A percentile compares a stretch with the other conserved stretches of the same genome.
phyloP scores from a whole-genome alignment of 1,140 invertebrate species.

The Pseudomyrmex concolor region DNA sequence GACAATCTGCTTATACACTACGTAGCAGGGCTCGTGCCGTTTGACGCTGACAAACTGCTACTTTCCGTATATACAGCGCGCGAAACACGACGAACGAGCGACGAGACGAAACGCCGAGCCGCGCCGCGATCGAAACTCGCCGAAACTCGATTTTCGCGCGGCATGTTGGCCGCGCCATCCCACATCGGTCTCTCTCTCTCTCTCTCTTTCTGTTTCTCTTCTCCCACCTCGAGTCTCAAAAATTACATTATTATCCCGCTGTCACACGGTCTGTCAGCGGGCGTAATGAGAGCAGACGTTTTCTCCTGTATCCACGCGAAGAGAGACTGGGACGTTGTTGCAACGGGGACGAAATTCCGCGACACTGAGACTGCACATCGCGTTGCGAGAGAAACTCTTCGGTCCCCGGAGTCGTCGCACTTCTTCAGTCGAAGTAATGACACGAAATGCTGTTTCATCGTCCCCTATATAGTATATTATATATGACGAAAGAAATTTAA shows the following conservation, averaged over 20 bases:
- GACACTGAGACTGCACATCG: constrained; percentile 35
- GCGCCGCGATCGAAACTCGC: constrained; percentile 45
- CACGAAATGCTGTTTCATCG: not conserved
- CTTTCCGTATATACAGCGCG: not conserved
- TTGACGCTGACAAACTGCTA: constrained; percentile 31
- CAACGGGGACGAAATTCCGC: constrained; percentile 29
- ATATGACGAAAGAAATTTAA: no score
- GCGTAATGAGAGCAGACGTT: constrained; percentile 50
- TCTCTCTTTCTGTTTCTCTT: no score
- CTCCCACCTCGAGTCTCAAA: constrained; percentile 28
- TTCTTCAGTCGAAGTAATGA: constrained; percentile 5
- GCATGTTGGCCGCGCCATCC: constrained; percentile 26
- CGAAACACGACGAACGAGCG: no score
- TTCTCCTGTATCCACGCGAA: not conserved
- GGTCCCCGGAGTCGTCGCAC: constrained; percentile 29
- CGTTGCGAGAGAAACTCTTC: constrained; percentile 36
- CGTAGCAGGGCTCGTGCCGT: not conserved
- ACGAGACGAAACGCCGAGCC: not conserved
- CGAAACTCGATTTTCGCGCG: constrained; percentile 51
- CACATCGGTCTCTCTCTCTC: not conserved
- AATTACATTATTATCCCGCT: constrained; percentile 59
- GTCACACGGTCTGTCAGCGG: constrained; percentile 36
- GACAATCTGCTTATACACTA: constrained; percentile 31
- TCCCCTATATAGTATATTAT: no score
- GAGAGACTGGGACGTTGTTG: constrained; percentile 28